Base-by-base conservation (phyloP, 2,113 vertebrate genomes). In the Cyphomyrus discorhynchus region DNA sequence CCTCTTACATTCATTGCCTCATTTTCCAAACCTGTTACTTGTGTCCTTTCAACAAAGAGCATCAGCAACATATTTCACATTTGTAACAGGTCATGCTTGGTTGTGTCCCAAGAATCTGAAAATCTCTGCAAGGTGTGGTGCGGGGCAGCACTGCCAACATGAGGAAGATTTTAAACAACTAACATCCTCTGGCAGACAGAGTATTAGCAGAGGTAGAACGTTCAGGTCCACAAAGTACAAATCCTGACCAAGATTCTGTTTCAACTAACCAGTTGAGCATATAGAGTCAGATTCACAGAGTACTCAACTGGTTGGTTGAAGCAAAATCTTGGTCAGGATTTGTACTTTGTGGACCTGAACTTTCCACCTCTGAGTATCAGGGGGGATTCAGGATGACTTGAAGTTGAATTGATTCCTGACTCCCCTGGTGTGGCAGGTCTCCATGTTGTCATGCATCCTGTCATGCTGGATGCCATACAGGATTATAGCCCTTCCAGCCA, bases 401-500 rank as follows among this genome's bases (percentile, higher is more conserved):
- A 62, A n/a, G 8, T 1, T 62, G 24, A 62, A n/a, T 24, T 62
- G 58, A 24, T 62, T n/a, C 58, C 58, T 62, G 10, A 24, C 58
- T 58, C 24, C 58, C 58, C 8, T 10, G 56, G 19, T 58, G 5
- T 1, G 0, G 53, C 53, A 19, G 53, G 53, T 6, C 17, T 6
- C 39, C 46, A 88, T 88, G 88, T 95, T 96, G 90, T 95, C 96
- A 90, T 96, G 96, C 91, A 96, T 95, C 19, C 94, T 97, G 31
- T 87, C 97, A 84, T 97, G 96, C 85, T 97, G 95, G 96, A 94
- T 96, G 94, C 96, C 96, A 1, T 97, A 96, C 1, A 95, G 96
- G 89, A 90, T 97, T 89, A 93, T 95, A 91, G 96, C 95, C 2
- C 91, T 97, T 56, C 90, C 96, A 53, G 95, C 95, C 83, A 96